Evolutionary conservation across 1,140 invertebrate genomes (phyloP), one percentile per base, ranked within the genome.

Genomic region (Eciton burchellii): DNA sequence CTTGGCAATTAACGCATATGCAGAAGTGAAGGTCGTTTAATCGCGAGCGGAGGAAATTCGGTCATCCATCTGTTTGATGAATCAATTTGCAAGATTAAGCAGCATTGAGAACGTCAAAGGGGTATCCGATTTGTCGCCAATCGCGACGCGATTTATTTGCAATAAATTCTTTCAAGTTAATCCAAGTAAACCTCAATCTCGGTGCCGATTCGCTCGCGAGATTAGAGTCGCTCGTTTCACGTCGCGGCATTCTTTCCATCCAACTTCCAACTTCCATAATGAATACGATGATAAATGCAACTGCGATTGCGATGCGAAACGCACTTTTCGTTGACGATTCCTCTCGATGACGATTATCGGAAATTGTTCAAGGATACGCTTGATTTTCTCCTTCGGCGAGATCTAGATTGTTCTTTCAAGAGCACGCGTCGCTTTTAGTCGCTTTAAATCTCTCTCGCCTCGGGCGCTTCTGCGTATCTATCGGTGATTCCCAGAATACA

Each of bases 91-190:
- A 85, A 71, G 82, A 47, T 85, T 86, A 83, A 87, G 84, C 45
- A 72, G 26, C 52, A 66, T 45, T 87, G 83, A 86, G 84, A 87
- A 85, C 85, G 71, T 86, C 79, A 83, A 83, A 86, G 79, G 77
- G 71, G 77, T 45, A 79, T 70, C 86, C 52, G 24, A 84, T 86
- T 84, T 54, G 62, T 74, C 70, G 65, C 49, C 45, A 41, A 63
- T n/a, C 63, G 71, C 60, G 54, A 86, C n/a, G n/a, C n/a, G 85
- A 71, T 82, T 86, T 49, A 66, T 74, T 74, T 59, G 52, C n/a
- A 4, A 47, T 54, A 1, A 6, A 35, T 3, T 35, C 26, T 52
- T 54, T 41, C 35, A 35, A 71, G n/a, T 83, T 83, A 85, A 83
- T 79, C 72, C 65, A 62, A 49, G 70, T 70, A 77, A 85, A 86